These are phyloP conservation scores for Craseonycteris thonglongyai DNA, from an alignment of 2,113 vertebrate genomes.

Conservation along the genomic window DNA sequence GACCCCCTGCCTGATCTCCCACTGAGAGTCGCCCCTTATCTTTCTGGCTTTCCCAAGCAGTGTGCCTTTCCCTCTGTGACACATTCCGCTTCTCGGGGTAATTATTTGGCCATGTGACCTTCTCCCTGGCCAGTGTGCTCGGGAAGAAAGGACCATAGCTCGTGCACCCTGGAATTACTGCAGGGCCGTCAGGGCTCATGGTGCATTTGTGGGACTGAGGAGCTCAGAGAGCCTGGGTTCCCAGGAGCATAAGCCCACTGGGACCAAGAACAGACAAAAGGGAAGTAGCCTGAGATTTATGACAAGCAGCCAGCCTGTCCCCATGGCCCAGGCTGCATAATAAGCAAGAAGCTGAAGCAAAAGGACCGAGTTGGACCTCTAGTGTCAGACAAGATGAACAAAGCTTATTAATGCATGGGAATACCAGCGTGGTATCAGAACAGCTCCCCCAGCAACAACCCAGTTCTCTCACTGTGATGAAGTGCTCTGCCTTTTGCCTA, in stretches of 20 bases:
- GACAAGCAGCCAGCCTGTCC: constrained; percentile 12
- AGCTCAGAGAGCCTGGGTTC: neutral
- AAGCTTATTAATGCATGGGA: constrained; percentile 55
- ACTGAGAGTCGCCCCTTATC: neutral
- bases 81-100: neutral
- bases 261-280: constrained; percentile 9
- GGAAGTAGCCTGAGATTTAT: constrained; percentile 1
- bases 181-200: neutral
- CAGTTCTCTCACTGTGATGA: constrained; percentile 66
- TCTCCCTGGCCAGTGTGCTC: neutral
- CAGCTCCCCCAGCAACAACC: constrained; percentile 49
- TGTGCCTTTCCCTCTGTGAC: neutral
- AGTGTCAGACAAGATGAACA: constrained; percentile 61
- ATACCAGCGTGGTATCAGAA: constrained; percentile 20
- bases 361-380: neutral
- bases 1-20: neutral
- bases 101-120: neutral
- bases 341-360: constrained; percentile 30
- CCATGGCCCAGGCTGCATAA: constrained; percentile 31
- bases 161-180: neutral
- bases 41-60: neutral
- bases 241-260: neutral
- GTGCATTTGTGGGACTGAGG: neutral
- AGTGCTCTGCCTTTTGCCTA: constrained; percentile 54
- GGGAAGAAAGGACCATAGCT: neutral